Evolutionary conservation across 2,888 invertebrate species (phyloP), one percentile per base, ranked within the genome.

Genomic region (Eustalomyia histrio): DNA sequence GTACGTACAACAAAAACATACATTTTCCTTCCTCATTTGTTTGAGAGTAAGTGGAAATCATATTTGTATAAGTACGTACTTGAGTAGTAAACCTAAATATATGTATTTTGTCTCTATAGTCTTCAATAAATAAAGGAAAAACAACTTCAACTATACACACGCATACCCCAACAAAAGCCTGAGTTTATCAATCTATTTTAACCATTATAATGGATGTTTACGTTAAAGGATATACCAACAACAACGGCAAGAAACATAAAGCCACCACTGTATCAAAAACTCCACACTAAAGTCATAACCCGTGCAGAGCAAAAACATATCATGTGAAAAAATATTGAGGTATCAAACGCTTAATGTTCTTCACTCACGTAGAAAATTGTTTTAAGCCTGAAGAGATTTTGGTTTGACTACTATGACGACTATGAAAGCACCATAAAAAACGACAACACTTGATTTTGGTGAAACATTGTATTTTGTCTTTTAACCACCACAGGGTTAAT

Each of bases 311-410:
- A n/a, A n/a, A 43, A 5, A 18, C n/a, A 35, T 3, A 39, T 39
- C 39, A 39, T 39, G 39, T 12, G 14, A 60, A 60, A 35, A 24
- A 53, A 55, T 16, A 39, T 53, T 39, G 39, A 12, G 39, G 12
- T 18, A 53, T 61, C 43, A 63, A 35, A 58, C 43, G 63, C 64
- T 24, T 69, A 60, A 71, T 75, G 69, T 43, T 71, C 58, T 75
- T 65, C 71, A 75, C 61, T 75, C 79, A 80, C 75, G 75, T 80
- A 75, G 71, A 80, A 75, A 80, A 75, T 75, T 71, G 65, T 63
- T 75, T 71, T 80, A 75, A 67, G 65, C 71, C 65, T 50, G 65
- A 71, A 67, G 67, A 75, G 17, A 55, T 71, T 47, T 18, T 58
- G 60, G 50, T 71, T 74, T 17, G 74, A 33, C 52, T 12, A 69